Conservation (phyloP, 2,888 invertebrate genomes). For the Eustalomyia histrio region DNA sequence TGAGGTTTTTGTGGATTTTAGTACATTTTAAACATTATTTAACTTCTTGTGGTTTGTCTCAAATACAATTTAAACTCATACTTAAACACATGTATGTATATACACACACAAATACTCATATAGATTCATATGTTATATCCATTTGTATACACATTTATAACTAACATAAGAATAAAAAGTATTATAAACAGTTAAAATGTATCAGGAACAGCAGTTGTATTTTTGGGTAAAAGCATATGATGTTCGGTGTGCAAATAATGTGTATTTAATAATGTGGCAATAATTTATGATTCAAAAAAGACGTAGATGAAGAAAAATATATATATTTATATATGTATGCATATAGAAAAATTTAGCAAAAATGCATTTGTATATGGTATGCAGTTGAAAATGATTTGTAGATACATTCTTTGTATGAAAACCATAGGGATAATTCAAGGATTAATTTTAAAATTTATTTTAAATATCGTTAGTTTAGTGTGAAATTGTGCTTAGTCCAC, state of each 20-base stretch:
- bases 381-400: neutral
- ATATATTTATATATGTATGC: too few species aligned
- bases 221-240: conserved; percentile 44
- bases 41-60: conserved; percentile 63
- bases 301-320: conserved; percentile 15
- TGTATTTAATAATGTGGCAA: conserved; percentile 70
- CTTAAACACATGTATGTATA: conserved; percentile 5
- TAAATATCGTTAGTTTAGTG: too few species aligned
- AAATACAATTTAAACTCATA: conserved; percentile 48
- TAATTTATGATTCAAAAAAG: conserved; percentile 66
- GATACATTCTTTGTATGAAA: neutral
- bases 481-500: too few species aligned
- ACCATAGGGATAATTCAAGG: neutral
- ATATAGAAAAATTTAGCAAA: neutral
- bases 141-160: conserved; percentile 38
- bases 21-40: conserved; percentile 67
- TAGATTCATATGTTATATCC: neutral
- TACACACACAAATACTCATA: conserved; percentile 25
- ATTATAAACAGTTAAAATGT: conserved; percentile 52
- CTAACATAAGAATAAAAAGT: conserved; percentile 44
- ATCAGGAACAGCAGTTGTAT: conserved; percentile 52
- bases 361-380: conserved; percentile 2
- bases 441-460: neutral
- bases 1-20: conserved; percentile 65
- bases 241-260: conserved; percentile 68